Conservation (phyloP, 2,797 vertebrate species). For the Halcyon leucocephala region DNA sequence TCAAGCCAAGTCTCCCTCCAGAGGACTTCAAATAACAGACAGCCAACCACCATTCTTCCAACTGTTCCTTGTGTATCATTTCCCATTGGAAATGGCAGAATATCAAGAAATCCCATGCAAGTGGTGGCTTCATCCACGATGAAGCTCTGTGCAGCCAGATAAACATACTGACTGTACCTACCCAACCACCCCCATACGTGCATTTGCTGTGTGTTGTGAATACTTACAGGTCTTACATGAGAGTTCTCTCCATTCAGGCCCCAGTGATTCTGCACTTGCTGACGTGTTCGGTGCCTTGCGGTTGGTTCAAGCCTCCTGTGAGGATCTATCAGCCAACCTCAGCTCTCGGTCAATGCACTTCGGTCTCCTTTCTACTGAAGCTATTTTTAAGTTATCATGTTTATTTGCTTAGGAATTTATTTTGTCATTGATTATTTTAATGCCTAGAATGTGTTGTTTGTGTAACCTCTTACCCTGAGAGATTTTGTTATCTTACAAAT, state of each 20-base stretch:
- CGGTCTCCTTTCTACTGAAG: not conserved
- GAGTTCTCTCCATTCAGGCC: not conserved
- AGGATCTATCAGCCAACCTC: not conserved
- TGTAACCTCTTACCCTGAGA: not conserved
- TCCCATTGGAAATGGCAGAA: not conserved
- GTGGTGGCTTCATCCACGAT: not conserved
- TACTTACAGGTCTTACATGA: not conserved
- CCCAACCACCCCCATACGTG: no score
- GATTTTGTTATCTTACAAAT: not conserved
- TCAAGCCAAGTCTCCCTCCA: not conserved
- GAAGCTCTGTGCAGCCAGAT: not conserved
- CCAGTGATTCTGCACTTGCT: not conserved
- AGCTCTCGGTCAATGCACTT: not conserved
- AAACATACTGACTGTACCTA: not conserved
- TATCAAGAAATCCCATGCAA: not conserved
- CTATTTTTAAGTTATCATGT: not conserved
- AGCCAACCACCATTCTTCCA: not conserved
- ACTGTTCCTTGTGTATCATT: not conserved
- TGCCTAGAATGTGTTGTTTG: not conserved
- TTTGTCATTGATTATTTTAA: not conserved
- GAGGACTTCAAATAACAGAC: not conserved
- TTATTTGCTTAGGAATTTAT: not conserved
- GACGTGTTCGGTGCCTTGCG: not conserved
- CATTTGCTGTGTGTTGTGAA: not conserved
- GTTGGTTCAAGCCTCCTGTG: not conserved